Evolutionary conservation across 2,113 vertebrate species (phyloP), one percentile per base, ranked within the genome.

Genomic region (Gallinago paraguaiae): DNA sequence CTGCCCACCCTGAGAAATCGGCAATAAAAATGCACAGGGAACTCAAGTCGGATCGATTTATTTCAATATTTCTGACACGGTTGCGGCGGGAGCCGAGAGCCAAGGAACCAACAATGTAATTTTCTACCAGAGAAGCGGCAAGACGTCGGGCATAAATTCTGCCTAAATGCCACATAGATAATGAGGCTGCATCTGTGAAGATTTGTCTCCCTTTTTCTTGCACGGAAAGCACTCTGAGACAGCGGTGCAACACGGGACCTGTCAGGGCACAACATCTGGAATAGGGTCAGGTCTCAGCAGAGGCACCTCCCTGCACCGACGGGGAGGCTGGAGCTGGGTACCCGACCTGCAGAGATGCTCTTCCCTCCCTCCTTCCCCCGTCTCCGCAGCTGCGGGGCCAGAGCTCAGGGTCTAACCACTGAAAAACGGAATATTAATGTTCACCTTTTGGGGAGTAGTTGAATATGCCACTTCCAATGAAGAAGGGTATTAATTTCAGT

Each of bases 141-240:
- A 76, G 93, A 87, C 24, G 13, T 13, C 4, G 12, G 90, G 64
- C 46, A 90, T 97, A 94, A 97, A 97, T 97, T 93, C 95, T 7
- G 2, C 86, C 88, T 87, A 96, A 97, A 96, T 95, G 96, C 95
- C 97, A 95, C 82, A 43, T 41, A 84, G 92, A 80, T 95, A 97
- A 97, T 48, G 79, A 97, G 86, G 67, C 80, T 57, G 75, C 83
- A 12, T 80, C 82, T 16, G 6, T 7, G 12, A 76, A 60, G 92
- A 88, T 90, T 93, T 72, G 59, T 95, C 67, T 96, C 53, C 30
- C 30, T 43, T 80, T 72, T 76, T 54, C 81, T 71, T 20, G 20
- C 51, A 30, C 2, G 11, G 86, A 79, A 90, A 93, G 84, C 9
- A 14, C 93, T 95, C 79, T 23, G 35, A 84, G 88, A 56, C 51